Evolutionary conservation across 2,797 vertebrate genomes (phyloP).

Genomic region (Monodelphis domestica): DNA sequence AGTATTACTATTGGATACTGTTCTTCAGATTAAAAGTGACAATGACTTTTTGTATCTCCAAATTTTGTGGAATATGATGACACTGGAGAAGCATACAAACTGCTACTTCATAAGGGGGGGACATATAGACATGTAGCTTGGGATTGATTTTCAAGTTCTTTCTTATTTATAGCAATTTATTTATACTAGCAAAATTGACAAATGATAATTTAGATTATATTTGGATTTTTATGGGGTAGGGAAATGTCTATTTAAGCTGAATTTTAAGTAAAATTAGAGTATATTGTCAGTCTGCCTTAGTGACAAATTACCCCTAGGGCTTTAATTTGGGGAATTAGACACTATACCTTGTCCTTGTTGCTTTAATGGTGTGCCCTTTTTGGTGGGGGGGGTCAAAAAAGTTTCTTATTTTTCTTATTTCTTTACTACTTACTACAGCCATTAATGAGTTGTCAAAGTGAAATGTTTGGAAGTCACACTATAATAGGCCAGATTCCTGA

Average conservation of each 20-base stretch:
- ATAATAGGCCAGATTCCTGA: not conserved
- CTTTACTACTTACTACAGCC: not conserved
- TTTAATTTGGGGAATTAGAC: not conserved
- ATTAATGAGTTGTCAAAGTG: not conserved
- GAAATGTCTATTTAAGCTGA: not conserved
- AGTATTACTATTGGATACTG: not conserved
- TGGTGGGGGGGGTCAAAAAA: not conserved
- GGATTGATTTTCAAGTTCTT: not conserved
- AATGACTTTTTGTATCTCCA: not conserved
- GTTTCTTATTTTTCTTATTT: not conserved
- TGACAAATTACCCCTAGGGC: not conserved
- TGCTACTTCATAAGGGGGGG: not conserved
- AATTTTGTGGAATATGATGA: not conserved
- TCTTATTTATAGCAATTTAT: too few species aligned
- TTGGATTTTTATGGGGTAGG: not conserved
- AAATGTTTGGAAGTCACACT: constrained; percentile 4
- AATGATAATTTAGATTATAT: not conserved
- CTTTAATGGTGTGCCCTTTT: constrained; percentile 6
- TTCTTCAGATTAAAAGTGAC: not conserved
- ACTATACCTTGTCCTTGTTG: constrained; percentile 33
- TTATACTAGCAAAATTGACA: not conserved
- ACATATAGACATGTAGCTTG: not conserved
- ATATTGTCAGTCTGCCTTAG: not conserved
- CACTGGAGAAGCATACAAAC: not conserved
- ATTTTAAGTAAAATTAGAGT: not conserved